Evolutionary conservation across 1,140 invertebrate species (phyloP), one percentile per base, ranked within the genome.

Genomic region (Cyphomyrmex costatus): DNA sequence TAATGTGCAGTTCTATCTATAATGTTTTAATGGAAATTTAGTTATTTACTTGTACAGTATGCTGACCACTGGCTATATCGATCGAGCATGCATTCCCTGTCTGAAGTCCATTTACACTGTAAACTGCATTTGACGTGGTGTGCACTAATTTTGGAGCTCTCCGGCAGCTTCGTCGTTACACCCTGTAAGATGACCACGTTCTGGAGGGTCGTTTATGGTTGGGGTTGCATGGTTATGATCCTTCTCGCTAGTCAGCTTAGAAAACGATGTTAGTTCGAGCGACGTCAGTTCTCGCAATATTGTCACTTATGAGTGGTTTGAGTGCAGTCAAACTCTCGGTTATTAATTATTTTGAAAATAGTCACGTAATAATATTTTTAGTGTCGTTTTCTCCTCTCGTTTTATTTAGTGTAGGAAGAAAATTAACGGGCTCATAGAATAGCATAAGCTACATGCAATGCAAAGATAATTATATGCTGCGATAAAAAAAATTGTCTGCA

Each of bases 81-180:
- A 83, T 83, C 68, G 53, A 60, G 0, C 66, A 7, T 61, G 79
- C 53, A 73, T 46, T 42, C 36, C 19, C 68, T 49, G 68, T 83
- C 79, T 21, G 10, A 73, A 83, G 53, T 73, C 79, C 68, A 83
- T 83, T 83, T 83, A 83, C 79, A 83, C 24, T 73, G 79, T 83
- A 83, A 83, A 83, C 79, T 83, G 68, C 68, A 74, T 83, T 83
- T 83, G 79, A 83, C 79, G 79, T 61, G 33, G 66, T 46, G 79
- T 12, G 53, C 68, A 60, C 68, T 83, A 83, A 83, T 83, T 83
- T 83, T 24, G 53, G 36, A 83, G 79, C 68, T 83, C 79, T 73
- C n/a, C 27, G 24, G 36, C 56, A 73, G 24, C 79, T 74, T 27
- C 19, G n/a, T 27, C 27, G 46, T 83, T 83, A 83, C 53, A 83